These are phyloP conservation scores for Nephrotoma guestfalica DNA, from an alignment of 2,888 invertebrate genomes.

Conservation along the genomic window DNA sequence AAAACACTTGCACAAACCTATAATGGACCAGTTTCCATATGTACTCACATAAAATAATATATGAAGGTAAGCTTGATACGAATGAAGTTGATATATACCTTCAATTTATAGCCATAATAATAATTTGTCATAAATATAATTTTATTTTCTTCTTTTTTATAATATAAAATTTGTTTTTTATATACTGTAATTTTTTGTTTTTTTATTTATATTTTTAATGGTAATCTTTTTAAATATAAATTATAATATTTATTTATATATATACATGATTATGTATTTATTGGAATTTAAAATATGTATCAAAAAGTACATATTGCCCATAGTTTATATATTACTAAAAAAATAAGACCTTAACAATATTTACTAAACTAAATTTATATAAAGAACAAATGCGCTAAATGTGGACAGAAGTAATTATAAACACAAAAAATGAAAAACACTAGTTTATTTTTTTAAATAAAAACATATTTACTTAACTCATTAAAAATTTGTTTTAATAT, in stretches of 20 bases:
- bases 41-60: no score
- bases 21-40: no score
- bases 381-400: not conserved
- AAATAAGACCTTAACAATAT: not conserved
- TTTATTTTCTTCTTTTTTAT: not conserved
- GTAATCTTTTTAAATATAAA: conserved; percentile 1
- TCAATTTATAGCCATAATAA: no score
- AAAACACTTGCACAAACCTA: no score
- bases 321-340: not conserved
- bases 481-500: not conserved
- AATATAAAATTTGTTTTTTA: conserved; percentile 1
- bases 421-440: not conserved
- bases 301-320: conserved; percentile 6
- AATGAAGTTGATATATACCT: no score
- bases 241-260: not conserved
- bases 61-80: no score
- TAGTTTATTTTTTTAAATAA: not conserved
- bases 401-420: not conserved
- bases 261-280: conserved; percentile 7
- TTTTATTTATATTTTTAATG: not conserved
- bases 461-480: not conserved
- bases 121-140: not conserved
- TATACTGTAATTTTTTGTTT: not conserved
- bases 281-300: conserved; percentile 6
- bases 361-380: not conserved